These are phyloP conservation scores for Myathropa florea DNA, from an alignment of 2,888 invertebrate genomes.

Conservation along the genomic window DNA sequence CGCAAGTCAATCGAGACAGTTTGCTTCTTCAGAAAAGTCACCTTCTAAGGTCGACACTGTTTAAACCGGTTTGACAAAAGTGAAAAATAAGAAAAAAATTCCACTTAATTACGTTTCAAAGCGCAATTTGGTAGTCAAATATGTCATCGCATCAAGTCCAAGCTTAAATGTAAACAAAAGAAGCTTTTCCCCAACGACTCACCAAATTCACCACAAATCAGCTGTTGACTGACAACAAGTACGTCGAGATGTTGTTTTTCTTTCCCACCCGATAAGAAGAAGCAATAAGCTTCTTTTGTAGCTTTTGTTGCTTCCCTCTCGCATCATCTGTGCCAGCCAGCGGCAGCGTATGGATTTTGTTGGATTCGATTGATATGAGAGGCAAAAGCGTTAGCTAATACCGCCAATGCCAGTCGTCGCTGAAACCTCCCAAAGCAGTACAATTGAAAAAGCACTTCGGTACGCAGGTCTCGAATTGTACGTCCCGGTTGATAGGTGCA, in stretches of 20 bases:
- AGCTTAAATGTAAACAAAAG: constrained; percentile 23
- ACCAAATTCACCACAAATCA: constrained; percentile 31
- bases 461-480: constrained; percentile 55
- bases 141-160: neutral
- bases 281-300: neutral
- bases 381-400: constrained; percentile 1
- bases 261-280: neutral
- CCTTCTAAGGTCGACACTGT: neutral
- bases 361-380: neutral
- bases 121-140: neutral
- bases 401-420: constrained; percentile 38
- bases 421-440: constrained; percentile 40
- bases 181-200: constrained; percentile 12
- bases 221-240: constrained; percentile 36
- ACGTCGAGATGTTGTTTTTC: neutral
- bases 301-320: neutral
- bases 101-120: neutral
- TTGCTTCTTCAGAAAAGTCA: neutral
- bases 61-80: neutral
- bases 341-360: neutral
- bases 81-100: neutral
- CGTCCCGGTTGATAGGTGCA: constrained; percentile 22
- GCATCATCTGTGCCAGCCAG: neutral
- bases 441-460: constrained; percentile 54
- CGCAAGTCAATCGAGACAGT: neutral